Percentiles rank a stretch among this genome's conserved stretches.
These are phyloP conservation scores for Argopecten irradians DNA, from an alignment of 1,140 invertebrate genomes.

Conservation along the genomic window DNA sequence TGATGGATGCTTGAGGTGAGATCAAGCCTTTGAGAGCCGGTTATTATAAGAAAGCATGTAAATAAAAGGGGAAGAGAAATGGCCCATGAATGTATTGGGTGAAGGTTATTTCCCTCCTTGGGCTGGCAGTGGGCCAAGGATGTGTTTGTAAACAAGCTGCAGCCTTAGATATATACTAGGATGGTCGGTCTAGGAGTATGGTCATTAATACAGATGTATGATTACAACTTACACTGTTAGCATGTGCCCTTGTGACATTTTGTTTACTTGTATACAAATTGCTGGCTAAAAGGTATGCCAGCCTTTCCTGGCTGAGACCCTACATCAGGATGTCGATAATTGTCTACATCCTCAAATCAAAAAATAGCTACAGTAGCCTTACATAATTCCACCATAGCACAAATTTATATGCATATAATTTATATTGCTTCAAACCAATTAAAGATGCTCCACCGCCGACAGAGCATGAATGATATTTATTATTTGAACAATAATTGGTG, in stretches of 20 bases:
- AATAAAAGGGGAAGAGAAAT: too few relatives aligned
- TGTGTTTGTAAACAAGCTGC: neutral
- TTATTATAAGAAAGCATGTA: too few relatives aligned
- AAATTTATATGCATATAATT: too few relatives aligned
- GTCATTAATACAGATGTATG: neutral
- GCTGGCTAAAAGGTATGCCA: neutral
- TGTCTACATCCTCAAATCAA: neutral
- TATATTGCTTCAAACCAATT: too few relatives aligned
- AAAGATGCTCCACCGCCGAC: too few relatives aligned
- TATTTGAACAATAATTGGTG: too few relatives aligned
- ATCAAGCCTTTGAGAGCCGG: too few relatives aligned
- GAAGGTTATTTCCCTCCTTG: neutral
- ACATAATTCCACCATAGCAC: too few relatives aligned
- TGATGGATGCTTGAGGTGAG: too few relatives aligned
- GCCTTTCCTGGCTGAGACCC: neutral
- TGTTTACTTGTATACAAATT: constrained; percentile 16
- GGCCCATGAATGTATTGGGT: too few relatives aligned
- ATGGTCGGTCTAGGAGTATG: neutral
- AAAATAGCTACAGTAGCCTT: too few relatives aligned
- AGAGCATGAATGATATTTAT: too few relatives aligned
- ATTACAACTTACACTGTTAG: neutral
- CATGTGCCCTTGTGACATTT: neutral
- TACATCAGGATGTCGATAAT: neutral
- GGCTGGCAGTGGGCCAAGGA: neutral
- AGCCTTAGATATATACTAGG: neutral